Evolutionary conservation across 2,113 vertebrate species (phyloP).

Genomic region (Pedetes capensis): DNA sequence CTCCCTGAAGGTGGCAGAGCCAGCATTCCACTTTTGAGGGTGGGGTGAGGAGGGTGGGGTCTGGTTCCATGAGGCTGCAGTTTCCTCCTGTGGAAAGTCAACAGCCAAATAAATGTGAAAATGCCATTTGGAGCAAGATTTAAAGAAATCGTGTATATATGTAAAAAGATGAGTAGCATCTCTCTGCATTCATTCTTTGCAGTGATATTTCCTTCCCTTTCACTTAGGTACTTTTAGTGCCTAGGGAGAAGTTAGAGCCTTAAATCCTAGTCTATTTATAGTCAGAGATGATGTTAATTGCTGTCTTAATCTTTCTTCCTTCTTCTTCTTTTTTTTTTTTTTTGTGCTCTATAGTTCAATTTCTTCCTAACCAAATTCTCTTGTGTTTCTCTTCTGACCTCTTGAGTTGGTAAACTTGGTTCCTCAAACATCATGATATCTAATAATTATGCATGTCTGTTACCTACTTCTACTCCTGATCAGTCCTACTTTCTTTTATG

Average conservation of each 20-base stretch:
- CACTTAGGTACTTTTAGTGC: neutral
- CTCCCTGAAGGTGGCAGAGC: neutral
- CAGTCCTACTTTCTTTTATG: neutral
- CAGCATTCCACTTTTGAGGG: neutral
- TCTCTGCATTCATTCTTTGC: neutral
- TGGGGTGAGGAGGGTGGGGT: no score
- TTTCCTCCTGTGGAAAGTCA: neutral
- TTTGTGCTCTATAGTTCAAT: no score
- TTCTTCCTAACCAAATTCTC: neutral
- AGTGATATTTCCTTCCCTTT: neutral
- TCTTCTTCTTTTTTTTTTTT: neutral
- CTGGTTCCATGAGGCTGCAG: neutral
- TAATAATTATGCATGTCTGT: neutral
- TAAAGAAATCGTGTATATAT: neutral
- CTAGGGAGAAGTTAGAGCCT: neutral
- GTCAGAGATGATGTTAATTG: neutral
- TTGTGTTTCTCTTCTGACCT: neutral
- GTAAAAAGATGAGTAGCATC: no score
- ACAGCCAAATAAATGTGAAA: neutral
- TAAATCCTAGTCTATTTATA: neutral
- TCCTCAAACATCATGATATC: neutral
- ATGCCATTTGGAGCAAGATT: neutral
- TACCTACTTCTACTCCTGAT: neutral
- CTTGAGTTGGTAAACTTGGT: neutral
- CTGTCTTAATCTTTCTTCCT: neutral